Conservation (phyloP, 2,888 invertebrate species). For the Notocelia uddmanniana region DNA sequence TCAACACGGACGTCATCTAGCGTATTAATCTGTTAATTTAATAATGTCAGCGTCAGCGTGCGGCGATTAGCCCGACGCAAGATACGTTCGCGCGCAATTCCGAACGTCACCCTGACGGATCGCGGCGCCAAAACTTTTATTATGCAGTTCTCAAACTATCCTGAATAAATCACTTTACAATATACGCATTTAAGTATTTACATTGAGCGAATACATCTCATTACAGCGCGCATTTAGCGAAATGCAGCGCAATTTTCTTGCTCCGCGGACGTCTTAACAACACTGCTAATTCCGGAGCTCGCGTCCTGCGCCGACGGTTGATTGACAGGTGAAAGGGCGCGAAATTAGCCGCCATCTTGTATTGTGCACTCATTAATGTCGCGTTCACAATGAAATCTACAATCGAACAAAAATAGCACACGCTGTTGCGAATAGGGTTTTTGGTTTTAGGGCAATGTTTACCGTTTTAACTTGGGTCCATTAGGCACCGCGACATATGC, state of each 20-base stretch:
- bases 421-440: conserved; percentile 64
- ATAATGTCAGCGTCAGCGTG: conserved; percentile 56
- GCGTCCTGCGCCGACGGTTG: conserved; percentile 69
- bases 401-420: conserved; percentile 65
- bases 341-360: conserved; percentile 70
- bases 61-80: conserved; percentile 42
- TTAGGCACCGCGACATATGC: conserved; percentile 81
- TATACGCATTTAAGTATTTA: conserved; percentile 25
- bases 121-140: conserved; percentile 68
- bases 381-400: conserved; percentile 30
- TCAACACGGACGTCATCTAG: conserved; percentile 64
- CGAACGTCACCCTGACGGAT: conserved; percentile 70
- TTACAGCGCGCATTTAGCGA: conserved; percentile 58
- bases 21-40: conserved; percentile 62
- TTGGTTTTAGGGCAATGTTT: conserved; percentile 76
- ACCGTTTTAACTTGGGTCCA: conserved; percentile 62
- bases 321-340: conserved; percentile 84
- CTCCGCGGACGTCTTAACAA: conserved; percentile 60
- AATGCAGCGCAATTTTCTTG: conserved; percentile 68
- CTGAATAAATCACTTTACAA: conserved; percentile 50
- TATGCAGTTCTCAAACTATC: conserved; percentile 60
- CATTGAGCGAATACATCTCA: conserved; percentile 33
- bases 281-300: conserved; percentile 66
- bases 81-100: conserved; percentile 60
- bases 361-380: conserved; percentile 59